These are phyloP conservation scores for Gerris lacustris DNA, from an alignment of 2,888 invertebrate genomes.

Conservation along the genomic window DNA sequence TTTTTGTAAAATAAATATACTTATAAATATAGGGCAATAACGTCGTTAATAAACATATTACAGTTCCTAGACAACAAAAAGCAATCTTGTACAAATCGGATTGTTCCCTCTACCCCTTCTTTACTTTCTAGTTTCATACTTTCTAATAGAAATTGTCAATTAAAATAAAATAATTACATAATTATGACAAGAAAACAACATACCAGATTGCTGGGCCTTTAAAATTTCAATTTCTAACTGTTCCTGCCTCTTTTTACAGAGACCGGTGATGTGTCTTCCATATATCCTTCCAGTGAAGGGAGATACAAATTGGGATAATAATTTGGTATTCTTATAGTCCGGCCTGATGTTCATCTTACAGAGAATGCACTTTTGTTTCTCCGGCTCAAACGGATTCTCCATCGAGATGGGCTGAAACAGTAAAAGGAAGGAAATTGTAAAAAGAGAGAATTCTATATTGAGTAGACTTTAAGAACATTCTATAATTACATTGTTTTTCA, in stretches of 20 bases:
- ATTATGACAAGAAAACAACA: conserved; percentile 3
- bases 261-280: conserved; percentile 82
- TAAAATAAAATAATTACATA: too few relatives aligned
- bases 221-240: conserved; percentile 58
- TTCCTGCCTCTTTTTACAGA: conserved; percentile 71
- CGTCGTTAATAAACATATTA: too few relatives aligned
- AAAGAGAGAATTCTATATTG: too few relatives aligned
- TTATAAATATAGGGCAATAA: too few relatives aligned
- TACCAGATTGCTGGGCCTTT: conserved; percentile 61
- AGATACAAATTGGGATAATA: conserved; percentile 92
- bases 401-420: conserved; percentile 44
- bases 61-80: too few relatives aligned
- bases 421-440: neutral
- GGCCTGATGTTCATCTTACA: conserved; percentile 71
- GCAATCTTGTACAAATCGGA: too few relatives aligned
- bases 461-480: too few relatives aligned
- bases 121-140: too few relatives aligned
- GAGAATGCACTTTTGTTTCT: conserved; percentile 60
- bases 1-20: too few relatives aligned
- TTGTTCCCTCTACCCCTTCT: too few relatives aligned
- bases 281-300: conserved; percentile 87
- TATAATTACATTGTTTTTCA: too few relatives aligned
- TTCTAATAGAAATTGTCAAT: too few relatives aligned
- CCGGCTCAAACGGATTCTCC: conserved; percentile 68
- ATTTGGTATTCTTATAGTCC: conserved; percentile 79